Base-by-base conservation (phyloP, 2,797 vertebrate genomes). In the Danio jaintianensis region DNA sequence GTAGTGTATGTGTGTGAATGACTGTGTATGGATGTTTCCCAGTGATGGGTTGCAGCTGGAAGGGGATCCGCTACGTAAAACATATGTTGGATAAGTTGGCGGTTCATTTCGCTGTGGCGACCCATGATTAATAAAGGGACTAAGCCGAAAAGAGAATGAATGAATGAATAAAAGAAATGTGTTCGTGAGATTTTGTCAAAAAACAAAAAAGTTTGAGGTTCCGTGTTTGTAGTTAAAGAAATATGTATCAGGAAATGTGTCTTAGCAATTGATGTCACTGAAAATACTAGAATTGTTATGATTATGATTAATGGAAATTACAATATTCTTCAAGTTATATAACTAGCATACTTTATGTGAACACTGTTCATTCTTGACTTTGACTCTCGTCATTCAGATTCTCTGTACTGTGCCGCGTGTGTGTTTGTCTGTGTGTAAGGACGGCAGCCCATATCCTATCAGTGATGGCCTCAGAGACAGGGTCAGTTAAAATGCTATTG, bases 401-500 rank as follows among this genome's bases (percentile, higher is more conserved):
- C 64, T 78, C 62, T 75, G 66, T 13, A 15, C 61, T 66, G 48
- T 67, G 11, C 52, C 13, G 47, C 11, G 59, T 62, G 18, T 45
- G 45, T 61, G 38, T 13, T n/a, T 61, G 40, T 47, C 62, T 20
- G 43, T 38, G 47, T 66, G 1, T 47, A 43, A 69, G 29, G 16
- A 22, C n/a, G 42, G 50, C 40, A 55, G 70, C 47, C 40, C 42
- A n/a, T 3, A 38, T 68, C 22, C 55, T 40, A 13, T 55, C 68
- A 1, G 42, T 72, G 69, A 73, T 70, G 22, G n/a, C 47, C 56
- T 72, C 59, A 45, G 78, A 53, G 50, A 58, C 6, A 55, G 20
- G 78, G 42, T 29, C 42, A 61, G 70, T 75, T 75, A 38, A 78
- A 82, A 74, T 70, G 9, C 42, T 74, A 79, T 79, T 53, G 71